These are phyloP conservation scores for Sebastes hopkinsi DNA, from an alignment of 2,797 vertebrate species.

Conservation along the genomic window DNA sequence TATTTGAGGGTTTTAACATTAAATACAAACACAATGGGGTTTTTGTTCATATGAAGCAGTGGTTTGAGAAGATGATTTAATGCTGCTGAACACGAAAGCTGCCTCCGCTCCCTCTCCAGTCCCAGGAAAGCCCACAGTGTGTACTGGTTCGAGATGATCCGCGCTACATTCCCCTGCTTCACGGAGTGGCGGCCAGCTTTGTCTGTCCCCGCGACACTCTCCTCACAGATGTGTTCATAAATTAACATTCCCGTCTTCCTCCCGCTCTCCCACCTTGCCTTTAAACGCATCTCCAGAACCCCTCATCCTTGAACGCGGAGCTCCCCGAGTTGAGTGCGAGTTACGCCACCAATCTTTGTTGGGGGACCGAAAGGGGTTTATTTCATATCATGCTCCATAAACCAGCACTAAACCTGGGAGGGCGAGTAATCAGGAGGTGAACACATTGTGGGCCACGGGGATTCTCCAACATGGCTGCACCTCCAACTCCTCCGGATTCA, in stretches of 20 bases:
- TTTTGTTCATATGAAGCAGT: slow-evolving; percentile 20
- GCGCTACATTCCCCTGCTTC: background rate
- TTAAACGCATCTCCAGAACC: slow-evolving; percentile 53
- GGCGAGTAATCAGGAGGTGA: slow-evolving; percentile 72
- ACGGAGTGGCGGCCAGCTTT: background rate
- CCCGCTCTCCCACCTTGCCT: slow-evolving; percentile 12
- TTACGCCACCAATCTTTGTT: slow-evolving; percentile 67
- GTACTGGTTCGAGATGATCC: background rate
- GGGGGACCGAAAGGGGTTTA: slow-evolving; percentile 69
- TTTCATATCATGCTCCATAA: slow-evolving; percentile 82
- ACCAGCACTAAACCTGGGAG: slow-evolving; percentile 77
- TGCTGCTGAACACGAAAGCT: slow-evolving; percentile 10
- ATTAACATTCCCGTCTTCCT: slow-evolving; percentile 37
- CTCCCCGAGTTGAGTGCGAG: slow-evolving; percentile 58
- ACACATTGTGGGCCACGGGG: slow-evolving; percentile 63
- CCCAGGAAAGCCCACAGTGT: background rate
- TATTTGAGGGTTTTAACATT: background rate
- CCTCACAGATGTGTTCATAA: slow-evolving; percentile 24
- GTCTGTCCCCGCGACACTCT: background rate
- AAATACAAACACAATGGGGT: slow-evolving; percentile 20
- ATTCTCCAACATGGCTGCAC: slow-evolving; percentile 65
- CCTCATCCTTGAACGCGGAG: slow-evolving; percentile 60
- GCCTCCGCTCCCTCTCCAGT: slow-evolving; percentile 3
- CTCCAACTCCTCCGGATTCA: slow-evolving; percentile 56
- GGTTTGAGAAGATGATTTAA: slow-evolving; percentile 39